Evolutionary conservation across 1,140 invertebrate species (phyloP).

Genomic region (Steinernema feltiae): DNA sequence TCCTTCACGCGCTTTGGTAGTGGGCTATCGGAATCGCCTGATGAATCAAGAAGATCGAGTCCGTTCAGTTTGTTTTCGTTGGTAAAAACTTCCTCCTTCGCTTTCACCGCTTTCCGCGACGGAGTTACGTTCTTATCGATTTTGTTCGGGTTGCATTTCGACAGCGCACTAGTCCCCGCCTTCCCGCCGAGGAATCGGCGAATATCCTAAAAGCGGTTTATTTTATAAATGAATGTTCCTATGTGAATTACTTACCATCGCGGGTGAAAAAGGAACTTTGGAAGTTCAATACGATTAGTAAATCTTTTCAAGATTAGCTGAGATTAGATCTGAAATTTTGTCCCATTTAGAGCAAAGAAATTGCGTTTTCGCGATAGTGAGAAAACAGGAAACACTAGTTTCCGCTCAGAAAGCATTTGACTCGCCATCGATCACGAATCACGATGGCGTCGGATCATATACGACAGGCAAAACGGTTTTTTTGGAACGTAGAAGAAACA

Average conservation of each 20-base stretch:
- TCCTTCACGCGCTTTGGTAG: not conserved
- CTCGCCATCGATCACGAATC: not conserved
- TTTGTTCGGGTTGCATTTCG: not conserved
- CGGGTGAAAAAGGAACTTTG: no score
- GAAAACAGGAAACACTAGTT: conserved; percentile 1
- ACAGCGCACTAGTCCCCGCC: not conserved
- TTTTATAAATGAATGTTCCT: not conserved
- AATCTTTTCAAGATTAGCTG: not conserved
- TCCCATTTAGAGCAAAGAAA: no score
- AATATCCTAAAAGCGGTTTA: not conserved
- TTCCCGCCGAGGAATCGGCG: not conserved
- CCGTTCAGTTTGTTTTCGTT: not conserved
- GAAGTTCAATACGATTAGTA: not conserved
- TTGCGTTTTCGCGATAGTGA: no score
- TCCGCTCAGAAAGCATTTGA: not conserved
- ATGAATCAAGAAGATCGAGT: not conserved
- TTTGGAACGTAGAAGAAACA: not conserved
- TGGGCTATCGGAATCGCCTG: not conserved
- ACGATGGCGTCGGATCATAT: not conserved
- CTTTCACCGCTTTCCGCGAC: not conserved
- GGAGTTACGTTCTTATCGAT: not conserved
- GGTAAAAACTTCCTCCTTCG: not conserved
- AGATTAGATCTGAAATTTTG: not conserved
- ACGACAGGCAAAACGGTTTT: not conserved
- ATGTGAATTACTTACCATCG: not conserved